A percentile compares a stretch with the other conserved stretches of the same genome.
phyloP scores from a whole-genome alignment of 2,888 invertebrate species.

The Sinotaia quadrata region DNA sequence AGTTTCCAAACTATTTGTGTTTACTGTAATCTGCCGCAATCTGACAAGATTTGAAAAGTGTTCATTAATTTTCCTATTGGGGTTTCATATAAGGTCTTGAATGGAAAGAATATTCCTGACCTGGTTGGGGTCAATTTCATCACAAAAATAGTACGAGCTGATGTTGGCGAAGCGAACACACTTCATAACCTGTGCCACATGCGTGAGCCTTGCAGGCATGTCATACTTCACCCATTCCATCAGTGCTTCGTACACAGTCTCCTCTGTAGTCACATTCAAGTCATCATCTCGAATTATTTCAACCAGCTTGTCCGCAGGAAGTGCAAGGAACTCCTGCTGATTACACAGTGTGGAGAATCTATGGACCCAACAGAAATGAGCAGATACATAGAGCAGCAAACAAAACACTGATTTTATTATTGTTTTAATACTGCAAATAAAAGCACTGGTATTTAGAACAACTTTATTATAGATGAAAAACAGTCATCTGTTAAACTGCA shows the following conservation, averaged over 20 bases:
- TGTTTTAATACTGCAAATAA: not conserved
- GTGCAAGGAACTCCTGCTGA: conserved; percentile 64
- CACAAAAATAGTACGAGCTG: conserved; percentile 70
- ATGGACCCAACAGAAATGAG: no score
- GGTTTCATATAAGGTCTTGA: not conserved
- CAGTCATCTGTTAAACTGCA: not conserved
- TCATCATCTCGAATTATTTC: conserved; percentile 68
- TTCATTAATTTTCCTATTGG: not conserved
- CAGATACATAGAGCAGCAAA: no score
- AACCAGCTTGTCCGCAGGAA: conserved; percentile 67
- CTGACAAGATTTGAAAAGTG: no score
- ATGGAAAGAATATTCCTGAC: conserved; percentile 24
- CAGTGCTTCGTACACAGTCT: conserved; percentile 66
- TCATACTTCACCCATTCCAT: conserved; percentile 58
- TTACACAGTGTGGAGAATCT: conserved; percentile 50
- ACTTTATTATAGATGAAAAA: not conserved
- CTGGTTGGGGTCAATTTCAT: conserved; percentile 60
- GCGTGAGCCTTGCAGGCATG: conserved; percentile 8
- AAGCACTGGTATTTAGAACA: not conserved
- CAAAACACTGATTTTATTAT: no score
- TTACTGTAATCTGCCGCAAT: no score
- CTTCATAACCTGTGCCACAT: conserved; percentile 59
- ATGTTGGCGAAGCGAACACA: conserved; percentile 69
- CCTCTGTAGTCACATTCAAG: conserved; percentile 63
- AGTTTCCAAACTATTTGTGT: no score